These are phyloP conservation scores for Nesometra sesokonis DNA, from an alignment of 35 echinoderm and acorn worm genomes.

Conservation along the genomic window DNA sequence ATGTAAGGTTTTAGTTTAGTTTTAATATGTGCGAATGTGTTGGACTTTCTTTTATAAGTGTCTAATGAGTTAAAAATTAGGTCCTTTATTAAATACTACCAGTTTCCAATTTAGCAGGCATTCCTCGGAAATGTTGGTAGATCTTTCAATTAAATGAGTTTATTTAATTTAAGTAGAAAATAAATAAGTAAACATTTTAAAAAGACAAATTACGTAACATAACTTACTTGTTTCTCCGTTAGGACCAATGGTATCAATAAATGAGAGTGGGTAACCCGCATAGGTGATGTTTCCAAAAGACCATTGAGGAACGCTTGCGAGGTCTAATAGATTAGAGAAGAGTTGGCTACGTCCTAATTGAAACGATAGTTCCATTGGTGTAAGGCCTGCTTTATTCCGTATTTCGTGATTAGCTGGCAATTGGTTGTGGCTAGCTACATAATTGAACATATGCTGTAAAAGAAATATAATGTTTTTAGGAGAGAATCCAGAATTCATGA, in stretches of 20 bases:
- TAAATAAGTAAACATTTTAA: too few relatives aligned
- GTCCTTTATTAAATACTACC: too few relatives aligned
- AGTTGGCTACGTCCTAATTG: constrained; percentile 68
- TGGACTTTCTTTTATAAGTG: too few relatives aligned
- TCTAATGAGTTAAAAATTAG: too few relatives aligned
- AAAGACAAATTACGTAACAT: too few relatives aligned
- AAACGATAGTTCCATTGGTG: constrained; percentile 72
- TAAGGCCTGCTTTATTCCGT: constrained; percentile 61
- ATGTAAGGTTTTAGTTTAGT: too few relatives aligned
- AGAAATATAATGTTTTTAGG: neutral
- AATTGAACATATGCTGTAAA: constrained; percentile 69
- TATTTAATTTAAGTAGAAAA: too few relatives aligned
- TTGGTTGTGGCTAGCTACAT: constrained; percentile 62
- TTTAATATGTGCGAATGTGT: too few relatives aligned
- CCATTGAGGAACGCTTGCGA: constrained; percentile 78
- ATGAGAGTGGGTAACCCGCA: constrained; percentile 66
- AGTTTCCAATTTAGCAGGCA: too few relatives aligned
- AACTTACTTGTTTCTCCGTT: constrained; percentile 67
- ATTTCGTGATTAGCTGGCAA: constrained; percentile 59
- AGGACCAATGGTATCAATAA: constrained; percentile 64
- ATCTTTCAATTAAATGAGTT: too few relatives aligned
- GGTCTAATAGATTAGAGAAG: constrained; percentile 60
- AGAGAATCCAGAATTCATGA: neutral
- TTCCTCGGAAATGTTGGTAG: too few relatives aligned
- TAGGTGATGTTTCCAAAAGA: constrained; percentile 67